phyloP scores from a whole-genome alignment of 2,113 vertebrate species.

The Amazona vittata region DNA sequence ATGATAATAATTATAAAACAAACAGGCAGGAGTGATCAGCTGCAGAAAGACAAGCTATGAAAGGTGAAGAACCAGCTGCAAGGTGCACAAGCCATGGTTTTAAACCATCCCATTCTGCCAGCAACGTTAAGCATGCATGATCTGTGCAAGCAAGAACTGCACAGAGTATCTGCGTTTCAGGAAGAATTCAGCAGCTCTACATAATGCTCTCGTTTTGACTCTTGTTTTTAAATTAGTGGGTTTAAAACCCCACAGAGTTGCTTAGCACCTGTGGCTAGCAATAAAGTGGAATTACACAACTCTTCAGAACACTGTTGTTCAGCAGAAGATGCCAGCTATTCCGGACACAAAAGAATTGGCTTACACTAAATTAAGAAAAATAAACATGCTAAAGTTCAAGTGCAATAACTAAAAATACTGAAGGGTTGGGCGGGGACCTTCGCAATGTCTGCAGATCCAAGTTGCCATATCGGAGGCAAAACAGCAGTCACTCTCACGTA shows the following conservation, averaged over 20 bases:
- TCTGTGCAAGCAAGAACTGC: not conserved
- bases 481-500: rapidly evolving
- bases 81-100: not conserved
- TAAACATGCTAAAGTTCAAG: not conserved
- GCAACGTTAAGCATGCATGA: not conserved
- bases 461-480: not conserved
- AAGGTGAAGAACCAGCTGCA: constrained; percentile 7
- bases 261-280: not conserved
- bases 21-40: not conserved
- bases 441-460: not conserved
- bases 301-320: not conserved
- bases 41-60: not conserved
- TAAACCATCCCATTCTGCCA: not conserved
- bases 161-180: not conserved
- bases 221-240: not conserved
- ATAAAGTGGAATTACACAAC: not conserved
- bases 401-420: not conserved
- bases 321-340: not conserved
- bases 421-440: not conserved
- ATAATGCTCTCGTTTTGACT: not conserved
- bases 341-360: not conserved
- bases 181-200: not conserved
- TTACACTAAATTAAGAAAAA: not conserved
- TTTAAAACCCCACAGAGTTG: not conserved
- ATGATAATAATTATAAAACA: not conserved